Conservation (phyloP, 1,140 invertebrate genomes). For the Stegodyphus dumicola region DNA sequence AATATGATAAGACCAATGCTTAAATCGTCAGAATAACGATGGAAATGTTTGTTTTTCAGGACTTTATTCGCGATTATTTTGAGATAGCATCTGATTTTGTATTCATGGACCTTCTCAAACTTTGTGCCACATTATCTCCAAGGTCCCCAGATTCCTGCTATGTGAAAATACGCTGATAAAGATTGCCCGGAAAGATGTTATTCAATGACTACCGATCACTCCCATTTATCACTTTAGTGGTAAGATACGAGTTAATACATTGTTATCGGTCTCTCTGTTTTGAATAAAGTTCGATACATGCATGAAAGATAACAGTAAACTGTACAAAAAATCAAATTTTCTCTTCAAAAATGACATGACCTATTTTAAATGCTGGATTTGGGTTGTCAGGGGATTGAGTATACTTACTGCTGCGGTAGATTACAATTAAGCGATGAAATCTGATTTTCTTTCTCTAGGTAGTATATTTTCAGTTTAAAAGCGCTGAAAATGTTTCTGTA, state of each 20-base stretch:
- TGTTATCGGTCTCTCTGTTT: slow-evolving; percentile 42
- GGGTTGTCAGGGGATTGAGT: no score
- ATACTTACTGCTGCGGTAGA: no score
- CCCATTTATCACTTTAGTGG: background rate
- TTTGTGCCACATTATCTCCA: slow-evolving; percentile 52
- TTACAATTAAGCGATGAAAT: no score
- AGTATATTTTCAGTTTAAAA: no score
- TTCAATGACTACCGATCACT: slow-evolving; percentile 35
- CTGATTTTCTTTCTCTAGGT: no score
- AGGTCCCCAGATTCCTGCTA: slow-evolving; percentile 34
- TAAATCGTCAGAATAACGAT: slow-evolving; percentile 31
- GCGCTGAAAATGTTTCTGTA: no score
- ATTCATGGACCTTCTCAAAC: slow-evolving; percentile 43
- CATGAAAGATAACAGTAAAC: slow-evolving; percentile 22
- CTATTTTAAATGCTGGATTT: slow-evolving; percentile 8
- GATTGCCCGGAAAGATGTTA: slow-evolving; percentile 13
- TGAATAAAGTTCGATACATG: slow-evolving; percentile 54
- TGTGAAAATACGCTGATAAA: slow-evolving; percentile 31
- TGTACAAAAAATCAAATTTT: slow-evolving; percentile 4
- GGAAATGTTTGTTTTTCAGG: slow-evolving; percentile 38
- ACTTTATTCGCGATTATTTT: slow-evolving; percentile 1
- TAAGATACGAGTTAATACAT: slow-evolving; percentile 37
- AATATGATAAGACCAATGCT: no score
- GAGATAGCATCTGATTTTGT: slow-evolving; percentile 29
- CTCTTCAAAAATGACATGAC: slow-evolving; percentile 17